These are phyloP conservation scores for Gavia stellata DNA, from an alignment of 2,113 vertebrate species.

Conservation along the genomic window DNA sequence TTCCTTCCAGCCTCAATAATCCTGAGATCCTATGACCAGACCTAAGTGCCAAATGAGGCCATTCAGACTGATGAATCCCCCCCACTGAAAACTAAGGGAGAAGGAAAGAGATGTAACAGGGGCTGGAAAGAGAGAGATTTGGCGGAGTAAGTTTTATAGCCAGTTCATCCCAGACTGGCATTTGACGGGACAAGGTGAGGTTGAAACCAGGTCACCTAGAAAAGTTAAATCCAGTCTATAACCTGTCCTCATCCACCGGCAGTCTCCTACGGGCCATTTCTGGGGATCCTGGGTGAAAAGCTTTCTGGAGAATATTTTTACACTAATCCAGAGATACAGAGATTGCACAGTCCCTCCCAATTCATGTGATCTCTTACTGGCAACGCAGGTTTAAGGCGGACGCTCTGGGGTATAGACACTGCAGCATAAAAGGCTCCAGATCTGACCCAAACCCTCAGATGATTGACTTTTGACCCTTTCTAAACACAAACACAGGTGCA, in stretches of 20 bases:
- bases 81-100: neutral
- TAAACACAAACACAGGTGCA: neutral
- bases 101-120: neutral
- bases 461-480: neutral
- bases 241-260: too few relatives aligned
- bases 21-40: neutral
- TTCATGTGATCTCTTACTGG: neutral
- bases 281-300: neutral
- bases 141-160: neutral
- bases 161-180: neutral
- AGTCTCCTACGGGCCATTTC: neutral
- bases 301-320: neutral
- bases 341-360: neutral
- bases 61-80: neutral
- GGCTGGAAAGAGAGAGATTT: neutral
- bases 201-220: neutral
- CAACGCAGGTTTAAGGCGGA: neutral
- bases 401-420: accelerated
- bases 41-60: neutral
- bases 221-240: neutral
- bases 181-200: neutral
- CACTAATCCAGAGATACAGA: neutral
- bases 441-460: neutral
- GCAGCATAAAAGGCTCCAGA: neutral
- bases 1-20: neutral